These are phyloP conservation scores for Phataginus tricuspis DNA, from an alignment of 2,797 vertebrate species.

Conservation along the genomic window DNA sequence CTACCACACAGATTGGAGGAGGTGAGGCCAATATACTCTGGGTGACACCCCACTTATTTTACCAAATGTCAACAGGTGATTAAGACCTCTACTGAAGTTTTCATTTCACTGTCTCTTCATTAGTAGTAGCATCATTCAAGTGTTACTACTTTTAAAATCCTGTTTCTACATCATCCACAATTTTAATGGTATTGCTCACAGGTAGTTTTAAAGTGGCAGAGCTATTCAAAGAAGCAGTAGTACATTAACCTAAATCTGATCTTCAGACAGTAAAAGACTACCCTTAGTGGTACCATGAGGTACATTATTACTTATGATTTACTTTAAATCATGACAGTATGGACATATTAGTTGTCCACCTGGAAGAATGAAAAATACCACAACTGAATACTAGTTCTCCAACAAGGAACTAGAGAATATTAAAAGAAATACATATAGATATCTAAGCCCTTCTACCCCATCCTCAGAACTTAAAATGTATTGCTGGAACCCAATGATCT, in stretches of 20 bases:
- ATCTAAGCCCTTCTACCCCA: neutral
- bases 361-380: neutral
- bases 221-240: neutral
- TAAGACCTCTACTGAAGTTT: neutral
- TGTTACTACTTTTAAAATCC: neutral
- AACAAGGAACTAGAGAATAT: neutral
- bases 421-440: neutral
- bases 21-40: constrained; percentile 84
- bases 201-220: neutral
- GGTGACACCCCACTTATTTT: neutral
- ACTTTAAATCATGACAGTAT: neutral
- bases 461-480: too few relatives aligned
- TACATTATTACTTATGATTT: neutral
- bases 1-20: constrained; percentile 98
- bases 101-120: neutral
- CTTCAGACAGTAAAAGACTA: constrained; percentile 5
- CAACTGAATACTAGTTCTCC: neutral
- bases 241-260: neutral
- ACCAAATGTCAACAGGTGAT: neutral
- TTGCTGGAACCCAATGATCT: neutral
- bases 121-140: neutral
- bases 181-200: neutral
- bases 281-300: neutral
- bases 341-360: neutral
- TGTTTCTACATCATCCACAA: neutral